phyloP scores from a whole-genome alignment of 2,888 invertebrate species.

The Melanotus villosus region DNA sequence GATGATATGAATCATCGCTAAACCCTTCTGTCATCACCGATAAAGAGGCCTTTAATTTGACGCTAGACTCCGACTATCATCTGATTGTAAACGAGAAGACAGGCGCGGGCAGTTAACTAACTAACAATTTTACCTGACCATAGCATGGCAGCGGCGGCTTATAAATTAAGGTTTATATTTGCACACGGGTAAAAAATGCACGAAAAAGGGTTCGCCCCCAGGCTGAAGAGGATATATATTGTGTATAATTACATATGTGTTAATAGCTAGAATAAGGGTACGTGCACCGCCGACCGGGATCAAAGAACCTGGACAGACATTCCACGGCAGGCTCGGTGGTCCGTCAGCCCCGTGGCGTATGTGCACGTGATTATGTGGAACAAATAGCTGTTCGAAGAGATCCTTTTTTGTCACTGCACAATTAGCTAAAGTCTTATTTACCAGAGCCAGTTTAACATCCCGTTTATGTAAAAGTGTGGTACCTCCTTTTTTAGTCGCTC shows the following conservation, averaged over 20 bases:
- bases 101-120: conserved; percentile 49
- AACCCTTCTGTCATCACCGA: conserved; percentile 61
- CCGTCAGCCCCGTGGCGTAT: conserved; percentile 60
- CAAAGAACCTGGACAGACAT: conserved; percentile 63
- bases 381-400: conserved; percentile 53
- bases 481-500: neutral
- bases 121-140: conserved; percentile 51
- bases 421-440: conserved; percentile 52
- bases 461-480: neutral
- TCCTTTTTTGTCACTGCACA: conserved; percentile 54
- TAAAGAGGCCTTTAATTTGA: conserved; percentile 62
- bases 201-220: conserved; percentile 53
- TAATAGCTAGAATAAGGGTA: conserved; percentile 63
- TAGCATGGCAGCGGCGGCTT: conserved; percentile 50
- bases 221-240: conserved; percentile 57
- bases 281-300: conserved; percentile 58
- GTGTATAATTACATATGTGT: conserved; percentile 64
- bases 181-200: conserved; percentile 56
- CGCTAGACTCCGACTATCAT: conserved; percentile 52
- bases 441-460: conserved; percentile 13
- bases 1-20: conserved; percentile 61
- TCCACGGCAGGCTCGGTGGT: conserved; percentile 59
- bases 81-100: conserved; percentile 50
- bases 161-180: conserved; percentile 59
- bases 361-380: conserved; percentile 62